A percentile compares a stretch with the other conserved stretches of the same genome.
Evolutionary conservation across 2,113 vertebrate genomes (phyloP).

Genomic region (Sardina pilchardus): DNA sequence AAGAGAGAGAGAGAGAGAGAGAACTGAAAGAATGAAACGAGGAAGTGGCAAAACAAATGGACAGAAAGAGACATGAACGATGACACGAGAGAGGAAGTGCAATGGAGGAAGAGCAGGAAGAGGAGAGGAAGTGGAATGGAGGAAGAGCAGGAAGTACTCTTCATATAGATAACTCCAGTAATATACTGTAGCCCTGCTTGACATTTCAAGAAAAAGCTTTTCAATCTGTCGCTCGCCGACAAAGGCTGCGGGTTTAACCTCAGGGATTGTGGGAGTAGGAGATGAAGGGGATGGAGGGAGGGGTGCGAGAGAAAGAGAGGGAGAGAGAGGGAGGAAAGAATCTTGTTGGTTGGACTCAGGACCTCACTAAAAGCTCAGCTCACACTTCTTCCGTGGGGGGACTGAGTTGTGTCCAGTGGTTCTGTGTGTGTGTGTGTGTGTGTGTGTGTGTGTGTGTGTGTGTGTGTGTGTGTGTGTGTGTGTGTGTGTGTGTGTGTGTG

Average conservation of each 20-base stretch:
- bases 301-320: background rate
- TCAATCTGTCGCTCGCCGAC: background rate
- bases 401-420: background rate
- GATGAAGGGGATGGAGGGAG: background rate
- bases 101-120: background rate
- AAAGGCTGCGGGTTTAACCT: background rate
- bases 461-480: no score
- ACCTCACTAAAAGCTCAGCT: background rate
- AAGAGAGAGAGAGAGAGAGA: background rate
- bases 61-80: background rate
- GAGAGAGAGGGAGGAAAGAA: background rate
- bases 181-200: background rate
- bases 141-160: background rate
- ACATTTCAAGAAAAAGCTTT: background rate
- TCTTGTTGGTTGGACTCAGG: background rate
- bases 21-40: background rate
- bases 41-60: no score
- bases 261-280: background rate
- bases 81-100: background rate
- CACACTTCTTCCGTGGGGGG: background rate
- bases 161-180: background rate
- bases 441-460: no score
- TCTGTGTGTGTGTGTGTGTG: background rate
- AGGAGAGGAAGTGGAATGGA: background rate
- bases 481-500: no score